These are phyloP conservation scores for Pseudonaja textilis DNA, from an alignment of 2,113 vertebrate species.

Conservation along the genomic window DNA sequence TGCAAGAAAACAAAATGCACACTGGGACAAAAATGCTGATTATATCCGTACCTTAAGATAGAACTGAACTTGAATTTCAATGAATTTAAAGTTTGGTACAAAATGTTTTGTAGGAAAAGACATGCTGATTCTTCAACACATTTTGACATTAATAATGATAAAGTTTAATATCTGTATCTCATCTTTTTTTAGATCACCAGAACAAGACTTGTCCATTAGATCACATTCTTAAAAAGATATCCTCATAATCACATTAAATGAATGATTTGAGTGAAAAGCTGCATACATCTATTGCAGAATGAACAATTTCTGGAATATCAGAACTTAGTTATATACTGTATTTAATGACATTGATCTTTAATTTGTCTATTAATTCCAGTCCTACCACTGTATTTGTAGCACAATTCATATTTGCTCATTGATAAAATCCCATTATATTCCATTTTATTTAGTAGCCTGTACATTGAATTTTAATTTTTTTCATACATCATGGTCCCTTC, in stretches of 20 bases:
- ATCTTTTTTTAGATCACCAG: neutral
- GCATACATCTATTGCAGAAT: neutral
- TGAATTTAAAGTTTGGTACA: neutral
- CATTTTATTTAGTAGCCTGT: neutral
- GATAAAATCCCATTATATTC: neutral
- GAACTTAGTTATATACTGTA: neutral
- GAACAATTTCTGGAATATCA: neutral
- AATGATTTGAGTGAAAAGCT: neutral
- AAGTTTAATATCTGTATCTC: neutral
- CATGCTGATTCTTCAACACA: neutral
- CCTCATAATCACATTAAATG: neutral
- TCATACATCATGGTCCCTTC: neutral
- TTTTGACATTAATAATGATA: neutral
- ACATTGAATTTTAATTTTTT: neutral
- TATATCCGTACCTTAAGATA: neutral
- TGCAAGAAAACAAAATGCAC: neutral
- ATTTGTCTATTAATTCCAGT: neutral
- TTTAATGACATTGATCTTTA: neutral
- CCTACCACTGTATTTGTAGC: neutral
- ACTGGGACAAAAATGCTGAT: neutral
- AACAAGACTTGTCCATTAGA: neutral
- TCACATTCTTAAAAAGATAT: neutral
- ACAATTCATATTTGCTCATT: neutral
- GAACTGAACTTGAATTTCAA: neutral
- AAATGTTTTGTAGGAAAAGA: neutral